Base-by-base conservation (phyloP, 2,888 invertebrate genomes). In the Perizoma affinitatum region DNA sequence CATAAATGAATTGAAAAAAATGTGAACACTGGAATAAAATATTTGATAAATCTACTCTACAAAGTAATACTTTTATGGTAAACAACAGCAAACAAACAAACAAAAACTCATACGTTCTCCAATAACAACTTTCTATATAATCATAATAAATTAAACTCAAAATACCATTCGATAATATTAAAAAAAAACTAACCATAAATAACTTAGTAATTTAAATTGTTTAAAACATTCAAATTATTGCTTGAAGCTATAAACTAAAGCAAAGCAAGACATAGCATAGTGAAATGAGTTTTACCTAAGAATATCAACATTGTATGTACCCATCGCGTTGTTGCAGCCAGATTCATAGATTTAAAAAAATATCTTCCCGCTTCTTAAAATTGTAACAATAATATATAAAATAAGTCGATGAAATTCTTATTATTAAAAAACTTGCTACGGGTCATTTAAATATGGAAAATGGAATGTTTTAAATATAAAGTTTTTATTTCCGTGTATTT, bases 31-130 rank as follows among this genome's bases (percentile, higher is more conserved):
- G 8, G 34, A 42, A 50, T 50, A 40, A 33, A 10, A 4, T 9
- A 63, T 56, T 33, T 58, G 48, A 44, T n/a, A 49, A 56, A 62
- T 72, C 83, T 84, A 85, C 63, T 76, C 85, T 86, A 85, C 72
- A 59, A 66, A 66, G 69, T 86, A 85, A 87, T 87, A 86, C 85
- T 86, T 83, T 82, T 73, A 74, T 70, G 86, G 86, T 86, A 87
- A 86, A 81, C 61, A 66, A 66, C 53, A 65, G 66, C 56, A 45
- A 50, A 64, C 51, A 63, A 54, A 41, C 44, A 52, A 54, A 52
- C 38, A 47, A 42, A 48, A 54, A 48, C 46, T 44, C 45, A 46
- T 43, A n/a, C 11, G 50, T 10, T 10, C 33, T 38, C 22, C 43
- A 43, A 42, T 11, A 38, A 5, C 11, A 5, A 38, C 9, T 40